phyloP scores from a whole-genome alignment of 2,888 invertebrate genomes.

The Seira ritae region DNA sequence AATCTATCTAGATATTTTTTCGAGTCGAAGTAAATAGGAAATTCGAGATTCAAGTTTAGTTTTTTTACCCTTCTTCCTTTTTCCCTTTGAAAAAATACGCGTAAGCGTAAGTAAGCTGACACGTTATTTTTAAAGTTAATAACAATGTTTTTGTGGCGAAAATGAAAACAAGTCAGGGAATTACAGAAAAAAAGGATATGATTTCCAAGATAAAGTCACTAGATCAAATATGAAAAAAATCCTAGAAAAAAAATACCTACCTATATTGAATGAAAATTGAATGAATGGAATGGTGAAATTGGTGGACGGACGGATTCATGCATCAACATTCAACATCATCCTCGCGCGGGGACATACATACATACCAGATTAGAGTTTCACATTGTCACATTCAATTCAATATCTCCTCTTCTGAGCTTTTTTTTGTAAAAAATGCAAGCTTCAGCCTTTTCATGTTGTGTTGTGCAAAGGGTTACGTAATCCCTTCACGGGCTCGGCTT shows the following conservation, averaged over 20 bases:
- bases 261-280: slow-evolving; percentile 36
- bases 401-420: too few relatives aligned
- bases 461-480: slow-evolving; percentile 55
- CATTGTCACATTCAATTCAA: slow-evolving; percentile 52
- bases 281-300: slow-evolving; percentile 25
- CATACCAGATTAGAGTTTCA: slow-evolving; percentile 43
- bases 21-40: slow-evolving; percentile 40
- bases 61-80: too few relatives aligned
- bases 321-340: too few relatives aligned
- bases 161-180: slow-evolving; percentile 52
- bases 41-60: slow-evolving; percentile 43
- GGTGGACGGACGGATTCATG: too few relatives aligned
- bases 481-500: too few relatives aligned
- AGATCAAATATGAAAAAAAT: slow-evolving; percentile 27
- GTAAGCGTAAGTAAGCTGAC: too few relatives aligned
- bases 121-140: too few relatives aligned
- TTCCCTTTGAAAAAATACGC: too few relatives aligned
- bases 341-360: slow-evolving; percentile 1
- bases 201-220: slow-evolving; percentile 47
- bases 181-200: too few relatives aligned
- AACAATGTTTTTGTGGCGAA: slow-evolving; percentile 20
- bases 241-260: too few relatives aligned
- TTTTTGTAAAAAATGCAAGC: neutral
- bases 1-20: slow-evolving; percentile 44
- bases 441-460: slow-evolving; percentile 12